Evolutionary conservation across 1,140 invertebrate genomes (phyloP).

Genomic region (Dryas iulia): DNA sequence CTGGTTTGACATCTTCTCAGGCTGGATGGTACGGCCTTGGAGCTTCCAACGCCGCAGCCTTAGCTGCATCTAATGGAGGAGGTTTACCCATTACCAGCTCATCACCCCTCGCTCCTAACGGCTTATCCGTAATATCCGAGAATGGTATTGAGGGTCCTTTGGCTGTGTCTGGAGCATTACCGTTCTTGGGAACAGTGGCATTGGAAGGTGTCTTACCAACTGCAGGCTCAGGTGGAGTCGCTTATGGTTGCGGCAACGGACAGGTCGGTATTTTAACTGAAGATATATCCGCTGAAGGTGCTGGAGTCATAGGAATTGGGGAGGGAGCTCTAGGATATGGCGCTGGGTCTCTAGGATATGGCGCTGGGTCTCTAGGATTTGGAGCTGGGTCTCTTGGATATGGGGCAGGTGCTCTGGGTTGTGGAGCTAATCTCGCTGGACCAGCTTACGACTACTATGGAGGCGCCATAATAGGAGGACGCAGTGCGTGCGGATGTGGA

Average conservation of each 20-base stretch:
- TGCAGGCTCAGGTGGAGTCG: slow-evolving; percentile 38
- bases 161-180: slow-evolving; percentile 39
- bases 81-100: slow-evolving; percentile 37
- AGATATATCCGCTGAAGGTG: slow-evolving; percentile 1
- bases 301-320: not conserved
- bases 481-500: not conserved
- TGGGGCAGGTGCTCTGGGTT: not conserved
- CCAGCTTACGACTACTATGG: not conserved
- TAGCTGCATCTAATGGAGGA: slow-evolving; percentile 36
- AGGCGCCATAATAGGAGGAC: not conserved
- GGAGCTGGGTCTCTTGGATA: not conserved
- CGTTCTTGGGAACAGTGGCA: slow-evolving; percentile 40
- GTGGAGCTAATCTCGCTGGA: not conserved
- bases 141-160: slow-evolving; percentile 43
- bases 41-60: not conserved
- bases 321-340: not conserved
- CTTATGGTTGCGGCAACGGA: slow-evolving; percentile 44
- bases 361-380: not conserved
- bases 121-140: slow-evolving; percentile 41
- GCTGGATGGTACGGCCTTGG: not conserved
- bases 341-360: too few relatives aligned
- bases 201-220: slow-evolving; percentile 41
- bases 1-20: not conserved
- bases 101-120: slow-evolving; percentile 42
- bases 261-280: slow-evolving; percentile 40